A percentile compares a stretch with the other conserved stretches of the same genome.
phyloP scores from a whole-genome alignment of 2,113 vertebrate species.

The Oreochromis spilurus region DNA sequence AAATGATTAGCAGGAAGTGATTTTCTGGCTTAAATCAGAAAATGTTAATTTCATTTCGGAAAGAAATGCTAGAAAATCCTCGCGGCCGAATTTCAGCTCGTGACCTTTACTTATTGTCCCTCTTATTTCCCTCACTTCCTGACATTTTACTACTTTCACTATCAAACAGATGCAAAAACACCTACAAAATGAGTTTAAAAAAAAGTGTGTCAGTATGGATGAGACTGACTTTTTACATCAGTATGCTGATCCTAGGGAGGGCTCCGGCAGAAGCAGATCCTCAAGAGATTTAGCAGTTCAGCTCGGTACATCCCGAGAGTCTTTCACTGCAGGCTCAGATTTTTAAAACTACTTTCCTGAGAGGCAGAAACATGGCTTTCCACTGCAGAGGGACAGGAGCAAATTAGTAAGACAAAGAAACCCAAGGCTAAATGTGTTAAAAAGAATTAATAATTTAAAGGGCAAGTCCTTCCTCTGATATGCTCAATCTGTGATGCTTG shows the following conservation, averaged over 20 bases:
- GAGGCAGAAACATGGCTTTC: conserved; percentile 29
- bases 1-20: background rate
- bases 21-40: background rate
- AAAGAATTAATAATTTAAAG: conserved; percentile 44
- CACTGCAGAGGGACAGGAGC: conserved; percentile 11
- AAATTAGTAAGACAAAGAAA: conserved; percentile 61
- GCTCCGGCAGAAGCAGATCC: background rate
- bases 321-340: conserved; percentile 6
- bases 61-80: background rate
- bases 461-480: background rate
- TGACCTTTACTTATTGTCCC: background rate
- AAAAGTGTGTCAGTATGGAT: background rate
- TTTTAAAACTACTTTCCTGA: conserved; percentile 19
- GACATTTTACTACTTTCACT: background rate
- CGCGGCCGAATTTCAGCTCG: rapidly evolving
- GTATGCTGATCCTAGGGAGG: conserved; percentile 1
- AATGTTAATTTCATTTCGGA: rapidly evolving
- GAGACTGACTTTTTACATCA: background rate
- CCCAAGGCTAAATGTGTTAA: conserved; percentile 39
- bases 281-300: conserved; percentile 9
- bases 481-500: background rate
- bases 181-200: background rate
- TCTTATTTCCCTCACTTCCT: background rate
- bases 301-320: conserved; percentile 21
- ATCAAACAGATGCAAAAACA: background rate